A percentile compares a stretch with the other conserved stretches of the same genome.
Conservation (phyloP, 92 coral and sea anemone genomes). For the Chrysogorgia sp. region DNA sequence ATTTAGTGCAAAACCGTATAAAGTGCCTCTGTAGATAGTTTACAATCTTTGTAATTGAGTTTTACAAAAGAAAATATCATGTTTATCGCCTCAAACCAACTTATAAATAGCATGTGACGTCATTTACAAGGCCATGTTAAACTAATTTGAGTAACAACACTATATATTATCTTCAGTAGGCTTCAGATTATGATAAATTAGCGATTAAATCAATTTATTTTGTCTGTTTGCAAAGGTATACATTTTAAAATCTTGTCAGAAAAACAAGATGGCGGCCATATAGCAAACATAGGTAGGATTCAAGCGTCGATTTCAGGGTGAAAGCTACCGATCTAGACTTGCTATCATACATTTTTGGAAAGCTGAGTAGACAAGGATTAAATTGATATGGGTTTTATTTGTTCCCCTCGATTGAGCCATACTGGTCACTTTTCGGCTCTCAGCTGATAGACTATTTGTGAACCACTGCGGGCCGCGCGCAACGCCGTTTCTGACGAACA, state of each 20-base stretch:
- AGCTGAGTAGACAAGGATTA: slow-evolving; percentile 40
- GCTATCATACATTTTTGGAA: slow-evolving; percentile 59
- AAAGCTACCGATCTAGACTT: slow-evolving; percentile 66
- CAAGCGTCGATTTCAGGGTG: slow-evolving; percentile 12
- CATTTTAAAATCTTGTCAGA: no score
- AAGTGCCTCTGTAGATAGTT: not conserved
- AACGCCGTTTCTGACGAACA: no score
- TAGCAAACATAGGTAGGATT: not conserved
- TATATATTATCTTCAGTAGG: slow-evolving; percentile 6
- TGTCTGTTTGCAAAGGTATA: no score
- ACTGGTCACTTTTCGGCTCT: no score
- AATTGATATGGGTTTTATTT: no score
- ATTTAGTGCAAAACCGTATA: not conserved
- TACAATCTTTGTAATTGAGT: slow-evolving; percentile 7
- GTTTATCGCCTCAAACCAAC: slow-evolving; percentile 21
- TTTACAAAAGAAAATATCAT: slow-evolving; percentile 22
- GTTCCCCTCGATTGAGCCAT: no score
- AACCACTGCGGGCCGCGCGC: no score
- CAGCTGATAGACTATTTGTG: no score
- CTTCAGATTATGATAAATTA: slow-evolving; percentile 11
- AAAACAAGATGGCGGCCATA: no score
- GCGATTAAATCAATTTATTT: slow-evolving; percentile 2
- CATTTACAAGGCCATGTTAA: slow-evolving; percentile 10
- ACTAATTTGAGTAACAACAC: slow-evolving; percentile 3
- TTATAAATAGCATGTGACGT: slow-evolving; percentile 17